Conservation (phyloP, 2,113 vertebrate genomes). For the Odontophorus gujanensis region DNA sequence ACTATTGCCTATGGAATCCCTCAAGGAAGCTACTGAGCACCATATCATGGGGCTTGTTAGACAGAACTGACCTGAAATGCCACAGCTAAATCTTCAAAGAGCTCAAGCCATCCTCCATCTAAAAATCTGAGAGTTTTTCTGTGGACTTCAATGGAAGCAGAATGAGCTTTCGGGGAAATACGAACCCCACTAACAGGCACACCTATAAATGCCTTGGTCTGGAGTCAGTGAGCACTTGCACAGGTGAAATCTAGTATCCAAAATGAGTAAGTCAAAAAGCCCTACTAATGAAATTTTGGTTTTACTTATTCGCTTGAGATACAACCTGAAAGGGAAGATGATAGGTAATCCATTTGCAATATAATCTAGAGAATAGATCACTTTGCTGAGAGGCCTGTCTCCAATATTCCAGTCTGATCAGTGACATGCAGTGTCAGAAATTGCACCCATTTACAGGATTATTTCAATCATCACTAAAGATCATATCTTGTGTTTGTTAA, state of each 20-base stretch:
- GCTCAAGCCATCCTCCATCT: neutral
- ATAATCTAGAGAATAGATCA: neutral
- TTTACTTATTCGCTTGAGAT: neutral
- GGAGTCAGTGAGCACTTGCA: neutral
- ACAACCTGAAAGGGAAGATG: neutral
- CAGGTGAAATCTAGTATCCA: neutral
- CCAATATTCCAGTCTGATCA: neutral
- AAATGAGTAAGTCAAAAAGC: neutral
- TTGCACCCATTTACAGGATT: neutral
- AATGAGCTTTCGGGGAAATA: neutral
- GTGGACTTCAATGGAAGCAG: neutral
- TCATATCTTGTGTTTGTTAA: slow-evolving; percentile 18
- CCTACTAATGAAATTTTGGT: neutral
- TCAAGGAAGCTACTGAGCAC: neutral
- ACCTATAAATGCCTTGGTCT: neutral
- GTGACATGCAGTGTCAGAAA: neutral
- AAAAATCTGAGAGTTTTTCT: neutral
- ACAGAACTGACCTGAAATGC: neutral
- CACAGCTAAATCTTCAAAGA: neutral
- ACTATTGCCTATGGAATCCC: neutral
- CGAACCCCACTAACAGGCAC: neutral
- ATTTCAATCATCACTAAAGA: slow-evolving; percentile 15
- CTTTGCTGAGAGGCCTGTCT: neutral
- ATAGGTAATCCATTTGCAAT: neutral
- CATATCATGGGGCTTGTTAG: neutral